phyloP scores from a whole-genome alignment of 2,888 invertebrate species.

The Congeria kusceri region DNA sequence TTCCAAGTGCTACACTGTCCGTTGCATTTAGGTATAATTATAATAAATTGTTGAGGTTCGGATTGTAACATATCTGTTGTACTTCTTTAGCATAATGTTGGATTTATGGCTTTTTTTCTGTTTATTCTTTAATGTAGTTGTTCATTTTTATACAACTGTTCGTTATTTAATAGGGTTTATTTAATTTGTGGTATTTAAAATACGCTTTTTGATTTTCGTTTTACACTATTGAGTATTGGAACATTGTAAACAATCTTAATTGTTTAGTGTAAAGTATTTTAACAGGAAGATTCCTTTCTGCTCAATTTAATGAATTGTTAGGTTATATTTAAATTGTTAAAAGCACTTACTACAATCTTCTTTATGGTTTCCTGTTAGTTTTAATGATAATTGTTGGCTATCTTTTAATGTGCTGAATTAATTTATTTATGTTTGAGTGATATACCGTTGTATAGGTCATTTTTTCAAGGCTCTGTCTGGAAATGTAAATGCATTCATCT shows the following conservation, averaged over 20 bases:
- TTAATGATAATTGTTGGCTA: neutral
- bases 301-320: neutral
- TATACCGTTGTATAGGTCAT: neutral
- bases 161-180: no score
- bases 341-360: neutral
- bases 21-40: no score
- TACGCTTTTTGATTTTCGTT: no score
- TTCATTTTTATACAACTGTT: no score
- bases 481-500: neutral
- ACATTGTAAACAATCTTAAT: no score
- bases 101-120: no score
- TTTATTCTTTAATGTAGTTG: no score
- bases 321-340: neutral
- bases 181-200: no score
- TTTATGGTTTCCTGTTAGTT: neutral
- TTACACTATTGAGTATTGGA: no score
- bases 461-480: neutral
- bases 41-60: conserved; percentile 27
- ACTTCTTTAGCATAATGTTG: conserved; percentile 7
- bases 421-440: conserved; percentile 7
- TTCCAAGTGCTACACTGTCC: no score
- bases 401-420: neutral
- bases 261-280: neutral
- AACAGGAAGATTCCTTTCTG: neutral
- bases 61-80: conserved; percentile 24